Evolutionary conservation across 35 echinoderm and acorn worm species (phyloP), one percentile per base, ranked within the genome.

Genomic region (Patiria miniata): DNA sequence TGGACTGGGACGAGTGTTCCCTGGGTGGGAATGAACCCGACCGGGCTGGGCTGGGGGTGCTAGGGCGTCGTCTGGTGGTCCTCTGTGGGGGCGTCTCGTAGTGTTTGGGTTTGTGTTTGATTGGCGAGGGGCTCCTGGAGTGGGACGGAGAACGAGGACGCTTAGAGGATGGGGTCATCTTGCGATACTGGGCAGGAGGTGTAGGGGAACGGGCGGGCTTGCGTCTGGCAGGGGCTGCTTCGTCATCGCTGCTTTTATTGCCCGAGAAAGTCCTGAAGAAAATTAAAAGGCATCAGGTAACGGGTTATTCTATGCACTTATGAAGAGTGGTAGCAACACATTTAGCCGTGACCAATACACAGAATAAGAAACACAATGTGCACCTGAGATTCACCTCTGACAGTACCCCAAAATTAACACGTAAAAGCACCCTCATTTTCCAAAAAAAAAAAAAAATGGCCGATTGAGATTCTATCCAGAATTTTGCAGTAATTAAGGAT

Each of bases 101-200:
- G 29, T 34, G 65, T 30, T 73, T 73, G 10, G 34, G 23, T 34
- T 73, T 73, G 21, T 23, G 65, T 34, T 73, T 73, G 2, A 34
- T 73, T 73, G 30, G 65, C 26, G 65, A 12, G 8, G 2, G 19
- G 65, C 65, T 73, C 34, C 65, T 73, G 14, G 26, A 30, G 14
- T 34, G 65, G 19, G 65, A 73, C 10, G 65, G 65, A 32, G 65
- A 73, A 32, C 65, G 65, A 73, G 65, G 65, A 15, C 65, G 65
- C 34, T 73, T 73, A 7, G 65, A 73, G 15, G 65, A 26, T 60
- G 57, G 19, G 7, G 28, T 26, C 57, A 60, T 73, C 65, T 73
- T 73, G 14, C 65, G 29, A 73, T 73, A 73, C 65, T 73, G 65
- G 26, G 65, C 65, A 26, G 65, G 65, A 28, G 65, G 65, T 26